phyloP scores from a whole-genome alignment of 64 coral and sea anemone species.

The Actinia equina region DNA sequence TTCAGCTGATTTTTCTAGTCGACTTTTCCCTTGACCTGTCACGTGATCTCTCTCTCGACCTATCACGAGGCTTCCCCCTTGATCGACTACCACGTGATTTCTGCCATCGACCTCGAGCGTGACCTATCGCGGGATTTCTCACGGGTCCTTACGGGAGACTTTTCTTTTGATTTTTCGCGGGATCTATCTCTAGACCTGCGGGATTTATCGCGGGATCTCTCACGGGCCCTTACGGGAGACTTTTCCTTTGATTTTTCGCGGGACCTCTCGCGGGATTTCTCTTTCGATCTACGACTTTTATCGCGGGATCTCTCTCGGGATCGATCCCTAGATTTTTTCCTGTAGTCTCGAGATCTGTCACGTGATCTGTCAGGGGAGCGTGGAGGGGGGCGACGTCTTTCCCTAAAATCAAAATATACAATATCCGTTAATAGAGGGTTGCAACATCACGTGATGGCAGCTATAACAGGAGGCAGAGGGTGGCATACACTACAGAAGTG shows the following conservation, averaged over 20 bases:
- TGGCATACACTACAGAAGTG: too few species aligned
- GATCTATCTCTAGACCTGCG: conserved; percentile 40
- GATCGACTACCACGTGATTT: conserved; percentile 13
- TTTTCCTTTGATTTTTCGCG: conserved; percentile 21
- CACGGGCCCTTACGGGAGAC: neutral
- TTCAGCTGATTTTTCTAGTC: conserved; percentile 1
- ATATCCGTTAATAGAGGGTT: neutral
- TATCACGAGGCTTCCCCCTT: conserved; percentile 40
- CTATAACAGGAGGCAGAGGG: too few species aligned
- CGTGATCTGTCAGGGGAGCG: conserved; percentile 60
- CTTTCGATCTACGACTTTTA: neutral
- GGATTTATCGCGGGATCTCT: conserved; percentile 39
- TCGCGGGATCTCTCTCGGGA: neutral
- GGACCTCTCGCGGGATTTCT: neutral
- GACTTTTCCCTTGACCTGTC: conserved; percentile 68
- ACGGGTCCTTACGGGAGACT: conserved; percentile 17
- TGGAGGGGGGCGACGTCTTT: conserved; percentile 29
- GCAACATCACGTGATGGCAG: too few species aligned
- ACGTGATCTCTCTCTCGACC: conserved; percentile 43
- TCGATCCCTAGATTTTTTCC: too few species aligned
- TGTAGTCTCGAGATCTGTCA: conserved; percentile 58
- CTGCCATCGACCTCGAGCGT: conserved; percentile 25
- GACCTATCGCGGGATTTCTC: conserved; percentile 47
- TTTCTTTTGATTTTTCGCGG: conserved; percentile 56
- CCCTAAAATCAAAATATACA: neutral